Evolutionary conservation across 2,113 vertebrate genomes (phyloP).

Genomic region (Strigops habroptila): DNA sequence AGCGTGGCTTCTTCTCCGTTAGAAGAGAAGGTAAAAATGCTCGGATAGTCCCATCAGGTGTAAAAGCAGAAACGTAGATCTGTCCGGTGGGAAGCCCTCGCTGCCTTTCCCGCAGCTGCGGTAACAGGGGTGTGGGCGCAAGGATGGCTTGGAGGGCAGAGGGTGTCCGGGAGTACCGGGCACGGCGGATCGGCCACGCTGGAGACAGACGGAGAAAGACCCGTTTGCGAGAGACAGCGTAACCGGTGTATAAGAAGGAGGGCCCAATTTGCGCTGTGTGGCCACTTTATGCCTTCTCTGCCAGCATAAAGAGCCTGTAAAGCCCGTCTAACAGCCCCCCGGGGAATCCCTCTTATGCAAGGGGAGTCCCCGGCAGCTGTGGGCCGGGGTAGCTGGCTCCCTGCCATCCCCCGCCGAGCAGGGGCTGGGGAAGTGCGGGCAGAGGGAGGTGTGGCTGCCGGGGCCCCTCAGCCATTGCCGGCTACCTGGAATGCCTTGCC

Average conservation of each 20-base stretch:
- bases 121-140: not conserved
- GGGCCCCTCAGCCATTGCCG: conserved; percentile 31
- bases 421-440: not conserved
- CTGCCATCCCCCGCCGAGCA: conserved; percentile 26
- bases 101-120: not conserved
- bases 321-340: not conserved
- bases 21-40: not conserved
- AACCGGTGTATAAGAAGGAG: not conserved
- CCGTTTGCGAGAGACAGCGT: not conserved
- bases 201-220: not conserved
- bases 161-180: not conserved
- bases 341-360: conserved; percentile 26
- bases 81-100: not conserved
- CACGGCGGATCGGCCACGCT: not conserved
- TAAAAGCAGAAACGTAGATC: not conserved
- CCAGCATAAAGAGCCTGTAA: not conserved
- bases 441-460: conserved; percentile 54
- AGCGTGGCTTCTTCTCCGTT: not conserved
- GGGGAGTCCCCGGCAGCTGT: conserved; percentile 48
- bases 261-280: not conserved
- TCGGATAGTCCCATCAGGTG: not conserved
- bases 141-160: accelerated
- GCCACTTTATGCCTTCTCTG: not conserved
- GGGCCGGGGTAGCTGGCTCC: conserved; percentile 35
- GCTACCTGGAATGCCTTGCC: not conserved